Evolutionary conservation across 2,113 vertebrate species (phyloP), one percentile per base, ranked within the genome.

Genomic region (Thunnus thynnus): DNA sequence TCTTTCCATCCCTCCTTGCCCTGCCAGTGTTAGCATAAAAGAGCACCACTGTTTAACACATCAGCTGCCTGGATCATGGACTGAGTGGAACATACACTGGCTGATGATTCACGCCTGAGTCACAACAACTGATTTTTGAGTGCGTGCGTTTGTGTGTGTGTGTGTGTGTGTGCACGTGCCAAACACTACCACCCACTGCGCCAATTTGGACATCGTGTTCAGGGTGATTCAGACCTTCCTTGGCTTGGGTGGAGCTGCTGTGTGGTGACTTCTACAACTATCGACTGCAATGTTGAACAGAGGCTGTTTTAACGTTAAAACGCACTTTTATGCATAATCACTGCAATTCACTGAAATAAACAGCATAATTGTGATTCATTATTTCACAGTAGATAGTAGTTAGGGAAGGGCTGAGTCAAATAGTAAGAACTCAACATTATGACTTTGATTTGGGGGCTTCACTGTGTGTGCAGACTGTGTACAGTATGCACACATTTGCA

Each of bases 221-320:
- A 4, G 64, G 69, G 86, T 94, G 94, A 95, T 92, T 94, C 94
- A 95, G 90, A 85, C 52, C 78, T 90, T 94, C 92, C 93, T 86
- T 20, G 52, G 71, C 61, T 84, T 78, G 88, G 90, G 88, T 85
- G 89, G 92, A 89, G 89, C 88, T 71, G 71, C 75, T 83, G 82
- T 92, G 90, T 89, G 93, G 92, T 88, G 75, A 57, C 52, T 84
- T 82, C 76, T 78, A 14, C 81, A 83, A 48, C 66, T 62, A 88
- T 84, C 75, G 61, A 17, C 72, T 71, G 44, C 64, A 82, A 72
- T 20, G 30, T 65, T 69, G 57, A 70, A 85, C 84, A 72, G 46
- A 80, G 20, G 60, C 61, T 0, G 52, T 70, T 83, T 86, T 41
- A 52, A 68, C 52, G 60, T 70, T 80, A 88, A 78, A 50, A 27